Conservation (phyloP, 2,797 vertebrate species). For the Tokudaia muenninki region DNA sequence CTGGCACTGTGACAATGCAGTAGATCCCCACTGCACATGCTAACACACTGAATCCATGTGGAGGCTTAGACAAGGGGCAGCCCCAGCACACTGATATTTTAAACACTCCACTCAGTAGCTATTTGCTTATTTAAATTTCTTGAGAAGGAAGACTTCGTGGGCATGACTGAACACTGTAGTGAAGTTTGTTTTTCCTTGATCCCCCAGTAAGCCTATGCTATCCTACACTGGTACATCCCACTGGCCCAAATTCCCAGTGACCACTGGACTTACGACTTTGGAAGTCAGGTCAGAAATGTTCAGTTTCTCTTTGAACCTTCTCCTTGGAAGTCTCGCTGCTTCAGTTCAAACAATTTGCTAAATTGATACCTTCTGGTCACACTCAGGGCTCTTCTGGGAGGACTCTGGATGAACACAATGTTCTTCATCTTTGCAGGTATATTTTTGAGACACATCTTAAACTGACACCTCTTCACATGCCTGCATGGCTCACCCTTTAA, state of each 20-base stretch:
- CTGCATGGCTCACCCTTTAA: conserved; percentile 41
- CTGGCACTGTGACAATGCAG: not conserved
- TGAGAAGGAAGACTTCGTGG: not conserved
- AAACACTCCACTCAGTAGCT: not conserved
- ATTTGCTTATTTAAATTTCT: not conserved
- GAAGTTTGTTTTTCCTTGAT: not conserved
- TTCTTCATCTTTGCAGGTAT: conserved; percentile 9
- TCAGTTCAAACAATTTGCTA: not conserved
- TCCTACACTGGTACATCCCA: not conserved
- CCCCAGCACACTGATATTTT: not conserved
- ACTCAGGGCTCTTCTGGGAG: not conserved
- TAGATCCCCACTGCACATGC: not conserved
- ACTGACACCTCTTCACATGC: not conserved
- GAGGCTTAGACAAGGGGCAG: not conserved
- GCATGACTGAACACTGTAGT: not conserved
- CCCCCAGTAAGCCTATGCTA: not conserved
- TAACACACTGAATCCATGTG: not conserved
- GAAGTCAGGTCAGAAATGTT: not conserved
- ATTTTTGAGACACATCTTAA: conserved; percentile 48
- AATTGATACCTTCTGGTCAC: not conserved
- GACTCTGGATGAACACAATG: not conserved
- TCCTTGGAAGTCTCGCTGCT: not conserved
- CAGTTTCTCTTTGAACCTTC: not conserved
- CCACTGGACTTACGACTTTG: not conserved
- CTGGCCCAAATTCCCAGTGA: not conserved